These are phyloP conservation scores for Lasioglossum albipes DNA, from an alignment of 1,140 invertebrate genomes.

Conservation along the genomic window DNA sequence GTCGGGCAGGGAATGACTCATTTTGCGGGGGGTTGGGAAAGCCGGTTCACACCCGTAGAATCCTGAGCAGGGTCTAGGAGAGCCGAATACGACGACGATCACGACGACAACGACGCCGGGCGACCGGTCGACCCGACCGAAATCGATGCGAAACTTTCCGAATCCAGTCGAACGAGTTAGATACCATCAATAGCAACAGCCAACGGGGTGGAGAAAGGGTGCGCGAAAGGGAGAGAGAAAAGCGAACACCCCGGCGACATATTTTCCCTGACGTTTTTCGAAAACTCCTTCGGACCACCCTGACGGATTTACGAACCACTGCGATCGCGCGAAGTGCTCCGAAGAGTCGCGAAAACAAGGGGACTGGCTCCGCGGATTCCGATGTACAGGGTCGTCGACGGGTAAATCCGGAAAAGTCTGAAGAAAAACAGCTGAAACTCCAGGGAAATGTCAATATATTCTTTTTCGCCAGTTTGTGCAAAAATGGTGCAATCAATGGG, in stretches of 20 bases:
- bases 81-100: neutral
- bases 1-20: slow-evolving; percentile 39
- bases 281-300: slow-evolving; percentile 16
- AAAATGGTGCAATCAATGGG: no score
- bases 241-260: slow-evolving; percentile 35
- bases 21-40: slow-evolving; percentile 26
- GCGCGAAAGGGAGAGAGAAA: no score
- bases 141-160: slow-evolving; percentile 56
- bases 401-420: no score
- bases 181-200: slow-evolving; percentile 40
- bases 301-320: slow-evolving; percentile 64
- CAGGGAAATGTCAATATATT: no score
- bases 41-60: slow-evolving; percentile 54
- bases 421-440: no score
- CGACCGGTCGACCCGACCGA: slow-evolving; percentile 8
- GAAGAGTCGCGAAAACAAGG: slow-evolving; percentile 61
- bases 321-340: neutral
- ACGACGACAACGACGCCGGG: neutral
- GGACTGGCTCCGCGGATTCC: no score
- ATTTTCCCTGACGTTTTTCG: slow-evolving; percentile 54
- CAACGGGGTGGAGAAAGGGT: neutral
- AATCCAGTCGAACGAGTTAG: slow-evolving; percentile 44
- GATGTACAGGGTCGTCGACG: no score
- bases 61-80: slow-evolving; percentile 20
- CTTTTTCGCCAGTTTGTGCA: no score